phyloP scores from a whole-genome alignment of 2,113 vertebrate species.

The Dicrurus megarhynchus region DNA sequence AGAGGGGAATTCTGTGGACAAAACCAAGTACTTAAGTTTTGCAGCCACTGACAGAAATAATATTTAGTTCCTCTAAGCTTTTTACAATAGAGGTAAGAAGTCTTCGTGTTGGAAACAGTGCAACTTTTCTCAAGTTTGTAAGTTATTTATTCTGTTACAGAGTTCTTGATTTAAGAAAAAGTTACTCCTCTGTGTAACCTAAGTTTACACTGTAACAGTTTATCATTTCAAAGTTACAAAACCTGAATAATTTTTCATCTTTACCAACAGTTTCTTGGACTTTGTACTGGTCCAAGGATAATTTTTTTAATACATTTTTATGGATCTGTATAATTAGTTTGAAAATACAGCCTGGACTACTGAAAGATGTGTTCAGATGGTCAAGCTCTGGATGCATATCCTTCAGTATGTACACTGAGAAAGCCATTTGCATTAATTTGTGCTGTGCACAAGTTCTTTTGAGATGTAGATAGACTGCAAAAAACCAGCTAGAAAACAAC shows the following conservation, averaged over 20 bases:
- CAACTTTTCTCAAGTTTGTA: not conserved
- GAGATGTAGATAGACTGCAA: not conserved
- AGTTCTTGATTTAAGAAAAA: not conserved
- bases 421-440: slow-evolving; percentile 39
- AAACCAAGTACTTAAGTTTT: not conserved
- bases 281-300: not conserved
- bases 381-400: not conserved
- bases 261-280: not conserved
- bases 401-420: not conserved
- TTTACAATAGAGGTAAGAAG: not conserved
- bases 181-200: not conserved
- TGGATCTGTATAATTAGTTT: slow-evolving; percentile 21
- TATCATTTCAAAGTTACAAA: not conserved
- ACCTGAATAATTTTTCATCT: not conserved
- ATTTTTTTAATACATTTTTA: not conserved
- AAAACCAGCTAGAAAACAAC: not conserved
- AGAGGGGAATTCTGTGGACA: not conserved
- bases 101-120: not conserved
- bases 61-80: not conserved
- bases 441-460: slow-evolving; percentile 61
- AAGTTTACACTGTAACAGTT: not conserved
- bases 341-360: not conserved
- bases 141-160: slow-evolving; percentile 12
- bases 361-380: not conserved
- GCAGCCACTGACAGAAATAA: not conserved